Base-by-base conservation (phyloP, 2,888 invertebrate genomes). In the Schrankia costaestrigalis region DNA sequence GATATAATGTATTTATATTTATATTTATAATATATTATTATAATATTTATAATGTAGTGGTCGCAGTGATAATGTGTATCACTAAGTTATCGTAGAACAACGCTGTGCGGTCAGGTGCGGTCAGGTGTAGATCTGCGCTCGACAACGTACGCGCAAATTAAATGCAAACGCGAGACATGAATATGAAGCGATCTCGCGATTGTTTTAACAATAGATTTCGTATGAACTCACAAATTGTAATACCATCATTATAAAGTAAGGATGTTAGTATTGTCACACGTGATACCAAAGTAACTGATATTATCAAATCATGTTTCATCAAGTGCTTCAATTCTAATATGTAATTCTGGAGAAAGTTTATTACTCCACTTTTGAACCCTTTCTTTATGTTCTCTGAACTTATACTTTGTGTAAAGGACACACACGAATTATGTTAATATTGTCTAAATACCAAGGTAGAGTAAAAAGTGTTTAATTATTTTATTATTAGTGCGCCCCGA, bases 71-170 rank as follows among this genome's bases (percentile, higher is more conserved):
- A 63, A 59, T 61, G 55, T 64, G 59, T 63, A 47, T 53, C 59
- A 49, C 55, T 32, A 41, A 46, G 53, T 38, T 30, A 26, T 31
- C 44, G 31, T 41, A 42, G 35, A 37, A 45, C 65, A 68, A 63
- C 63, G 52, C 48, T 43, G 38, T 34, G 9, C 8, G 40, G 57
- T 56, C 60, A 46, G 44, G 38, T 34, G 9, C 8, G 40, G 57
- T 56, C 60, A 46, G 56, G 53, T 58, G 67, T 60, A 43, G 43
- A 51, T 51, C 39, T 56, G 58, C 61, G 62, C 62, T 67, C 61
- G 62, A 53, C n/a, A n/a, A n/a, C 46, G 49, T 40, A 12, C 21
- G 18, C 58, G 65, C 68, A 68, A 70, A 72, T 71, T 71, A 74
- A 71, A 64, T 60, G 63, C 57, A 64, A 63, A 56, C 46, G 52